These are phyloP conservation scores for Sebastes glaucus DNA, from an alignment of 2,797 vertebrate genomes.

Conservation along the genomic window DNA sequence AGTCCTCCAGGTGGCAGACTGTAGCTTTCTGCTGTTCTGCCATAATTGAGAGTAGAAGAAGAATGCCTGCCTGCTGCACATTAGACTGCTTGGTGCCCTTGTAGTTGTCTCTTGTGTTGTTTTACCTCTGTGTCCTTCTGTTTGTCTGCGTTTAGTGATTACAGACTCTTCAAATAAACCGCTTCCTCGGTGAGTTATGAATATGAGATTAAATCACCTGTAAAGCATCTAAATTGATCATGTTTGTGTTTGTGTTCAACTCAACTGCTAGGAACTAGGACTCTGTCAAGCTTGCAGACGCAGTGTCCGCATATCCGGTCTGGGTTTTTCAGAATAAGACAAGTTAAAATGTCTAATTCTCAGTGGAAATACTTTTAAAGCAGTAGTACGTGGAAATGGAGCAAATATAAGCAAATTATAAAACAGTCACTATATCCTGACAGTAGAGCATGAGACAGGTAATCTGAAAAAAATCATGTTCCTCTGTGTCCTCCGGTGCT, in stretches of 20 bases:
- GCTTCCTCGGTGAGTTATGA: conserved; percentile 38
- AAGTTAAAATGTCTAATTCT: neutral
- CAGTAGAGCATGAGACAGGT: too few species aligned
- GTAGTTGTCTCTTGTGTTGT: neutral
- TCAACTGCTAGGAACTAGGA: too few species aligned
- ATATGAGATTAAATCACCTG: neutral
- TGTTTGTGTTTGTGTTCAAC: neutral
- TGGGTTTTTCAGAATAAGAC: conserved; percentile 34
- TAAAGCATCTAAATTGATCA: neutral
- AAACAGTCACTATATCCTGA: too few species aligned
- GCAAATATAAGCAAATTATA: too few species aligned
- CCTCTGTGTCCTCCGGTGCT: too few species aligned
- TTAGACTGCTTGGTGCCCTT: neutral
- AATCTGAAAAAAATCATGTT: too few species aligned
- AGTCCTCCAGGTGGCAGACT: neutral
- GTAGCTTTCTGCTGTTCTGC: rapidly evolving
- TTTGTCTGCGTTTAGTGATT: neutral
- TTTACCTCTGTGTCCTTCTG: neutral
- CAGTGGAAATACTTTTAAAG: neutral
- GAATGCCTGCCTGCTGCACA: neutral
- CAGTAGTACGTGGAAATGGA: too few species aligned
- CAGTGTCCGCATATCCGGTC: neutral
- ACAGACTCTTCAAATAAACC: neutral
- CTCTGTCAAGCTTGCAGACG: neutral
- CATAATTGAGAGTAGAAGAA: conserved; percentile 35